Evolutionary conservation across 53 echinoderm and acorn worm genomes (phyloP), one percentile per base, ranked within the genome.

Genomic region (Temnopleurus reevesii): DNA sequence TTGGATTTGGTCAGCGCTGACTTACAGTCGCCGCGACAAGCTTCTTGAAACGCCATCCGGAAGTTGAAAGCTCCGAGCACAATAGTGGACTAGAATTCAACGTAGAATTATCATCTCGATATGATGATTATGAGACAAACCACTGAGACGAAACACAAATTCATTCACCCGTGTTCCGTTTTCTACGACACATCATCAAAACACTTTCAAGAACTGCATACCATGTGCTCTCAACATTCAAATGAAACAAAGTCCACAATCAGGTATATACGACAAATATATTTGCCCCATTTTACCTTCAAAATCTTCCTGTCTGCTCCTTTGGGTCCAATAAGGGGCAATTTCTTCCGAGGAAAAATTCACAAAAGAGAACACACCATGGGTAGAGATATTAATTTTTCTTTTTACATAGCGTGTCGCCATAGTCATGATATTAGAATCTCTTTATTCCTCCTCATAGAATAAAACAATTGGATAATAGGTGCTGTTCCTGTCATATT

Each of bases 341-440:
- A 71, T 71, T 71, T 71, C 71, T 71, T 66, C 41, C 38, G 38
- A 71, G 71, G 71, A 71, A 71, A 38, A 41, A 21, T 56, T 38
- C 41, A 21, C 2, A 38, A 8, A 71, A 43, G 6, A 21, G 0
- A 71, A 71, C 18, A 71, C 38, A 23, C 71, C 41, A 21, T 6
- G 7, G 0, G 18, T 12, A n/a, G 8, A 5, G 19, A 71, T 10
- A 38, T 5, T 71, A 0, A 41, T 7, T 71, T 0, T 18, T 19
- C 21, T 19, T 38, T 12, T 49, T 0, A 49, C 10, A 38, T 0
- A n/a, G 1, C 41, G 38, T 21, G 36, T 71, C 0, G 8, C 8
- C 0, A 8, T 8, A 5, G 24, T 15, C 0, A 49, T 49, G 15
- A 49, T 12, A 9, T 49, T 49, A 12, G 49, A 49, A 49, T 49